Conservation (phyloP, 2,888 invertebrate genomes). For the Harmothoe impar region DNA sequence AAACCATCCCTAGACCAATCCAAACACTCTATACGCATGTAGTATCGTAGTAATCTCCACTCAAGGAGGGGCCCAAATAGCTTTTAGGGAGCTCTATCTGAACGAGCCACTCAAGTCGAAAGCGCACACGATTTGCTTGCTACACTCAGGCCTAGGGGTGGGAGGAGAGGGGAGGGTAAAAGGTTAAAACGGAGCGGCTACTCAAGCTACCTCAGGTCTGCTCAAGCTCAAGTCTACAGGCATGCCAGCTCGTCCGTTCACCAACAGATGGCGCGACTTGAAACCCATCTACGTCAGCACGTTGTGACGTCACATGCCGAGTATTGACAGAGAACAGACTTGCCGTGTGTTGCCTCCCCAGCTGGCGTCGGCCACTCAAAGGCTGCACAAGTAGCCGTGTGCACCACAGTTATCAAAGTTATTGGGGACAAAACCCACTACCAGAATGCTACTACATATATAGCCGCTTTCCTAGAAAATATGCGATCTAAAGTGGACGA, state of each 20-base stretch:
- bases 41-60: background rate
- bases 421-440: background rate
- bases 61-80: background rate
- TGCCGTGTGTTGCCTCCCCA: background rate
- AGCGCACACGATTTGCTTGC: background rate
- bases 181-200: conserved; percentile 14
- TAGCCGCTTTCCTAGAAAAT: no score
- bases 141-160: background rate
- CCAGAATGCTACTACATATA: no score
- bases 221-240: background rate
- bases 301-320: background rate
- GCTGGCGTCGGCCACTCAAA: background rate
- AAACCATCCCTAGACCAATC: no score
- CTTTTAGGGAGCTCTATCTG: background rate
- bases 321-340: background rate
- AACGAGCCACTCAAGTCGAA: background rate
- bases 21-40: background rate
- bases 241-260: background rate
- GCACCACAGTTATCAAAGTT: background rate
- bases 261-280: background rate
- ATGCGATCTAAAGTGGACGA: no score
- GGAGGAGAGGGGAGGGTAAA: background rate
- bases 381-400: background rate
- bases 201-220: background rate
- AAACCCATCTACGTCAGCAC: background rate